phyloP scores from a whole-genome alignment of 2,113 vertebrate species.

The Microtus ochrogaster region DNA sequence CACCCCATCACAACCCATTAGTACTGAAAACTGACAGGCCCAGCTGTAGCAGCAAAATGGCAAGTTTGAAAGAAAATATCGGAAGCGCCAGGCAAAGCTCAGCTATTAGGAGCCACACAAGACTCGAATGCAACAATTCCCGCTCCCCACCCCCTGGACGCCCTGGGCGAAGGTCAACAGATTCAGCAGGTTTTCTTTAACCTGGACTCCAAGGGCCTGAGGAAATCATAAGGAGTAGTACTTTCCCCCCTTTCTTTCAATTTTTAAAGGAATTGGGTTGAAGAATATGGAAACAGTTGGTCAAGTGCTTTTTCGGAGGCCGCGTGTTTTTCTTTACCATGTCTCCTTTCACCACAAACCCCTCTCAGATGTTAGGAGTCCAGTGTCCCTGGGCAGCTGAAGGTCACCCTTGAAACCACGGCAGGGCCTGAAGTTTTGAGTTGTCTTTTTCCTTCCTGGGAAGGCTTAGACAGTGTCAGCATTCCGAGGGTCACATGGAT shows the following conservation, averaged over 20 bases:
- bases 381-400: constrained; percentile 51
- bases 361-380: constrained; percentile 65
- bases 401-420: constrained; percentile 17
- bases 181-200: constrained; percentile 76
- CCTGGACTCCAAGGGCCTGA: constrained; percentile 57
- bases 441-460: background rate
- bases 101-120: constrained; percentile 73
- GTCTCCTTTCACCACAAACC: constrained; percentile 9
- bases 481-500: constrained; percentile 42
- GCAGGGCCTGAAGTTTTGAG: constrained; percentile 20
- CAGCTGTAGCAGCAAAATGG: constrained; percentile 87
- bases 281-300: constrained; percentile 58
- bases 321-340: background rate
- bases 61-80: constrained; percentile 86
- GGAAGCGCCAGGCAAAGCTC: constrained; percentile 74
- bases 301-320: constrained; percentile 67
- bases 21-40: constrained; percentile 89
- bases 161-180: constrained; percentile 72
- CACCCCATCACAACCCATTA: constrained; percentile 90
- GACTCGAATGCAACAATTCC: background rate
- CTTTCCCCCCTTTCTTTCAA: constrained; percentile 19
- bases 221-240: background rate
- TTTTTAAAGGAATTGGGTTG: constrained; percentile 65
- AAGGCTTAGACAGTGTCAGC: constrained; percentile 29
- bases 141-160: background rate